Evolutionary conservation across 1,140 invertebrate genomes (phyloP), one percentile per base, ranked within the genome.

Genomic region (Ostrea edulis): DNA sequence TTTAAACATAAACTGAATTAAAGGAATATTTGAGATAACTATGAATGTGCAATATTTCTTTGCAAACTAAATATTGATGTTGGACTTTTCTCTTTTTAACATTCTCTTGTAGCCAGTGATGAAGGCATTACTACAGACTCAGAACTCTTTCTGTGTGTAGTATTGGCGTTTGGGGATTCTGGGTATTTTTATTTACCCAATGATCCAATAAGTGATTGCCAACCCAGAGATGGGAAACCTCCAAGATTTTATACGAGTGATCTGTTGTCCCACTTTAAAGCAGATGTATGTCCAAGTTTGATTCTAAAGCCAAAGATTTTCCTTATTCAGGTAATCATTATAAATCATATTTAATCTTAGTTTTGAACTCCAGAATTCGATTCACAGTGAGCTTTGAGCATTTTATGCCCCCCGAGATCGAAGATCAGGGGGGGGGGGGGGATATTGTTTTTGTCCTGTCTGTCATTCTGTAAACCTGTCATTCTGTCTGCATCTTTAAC

Each of bases 151-250:
- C 25, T 77, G 0, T 35, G 22, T 77, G 68, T 77, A 11, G 68
- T 77, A 14, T 14, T 77, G 14, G 68, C 68, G 9, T 77, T 77
- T 77, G 68, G 68, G 12, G 68, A 77, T 14, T 77, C 9, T 22
- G 68, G 68, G 14, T 77, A 77, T 77, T 77, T 77, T 25, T 77
- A 77, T 77, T 77, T 77, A 44, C 68, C 68, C 68, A 77, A 77
- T 29, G 22, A 77, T 77, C 68, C 68, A 35, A 77, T 0, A 25
- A 25, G 11, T 17, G 4, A 25, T 1, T 29, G 12, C 35, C 0
- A 77, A 44, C 68, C 2, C 7, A 22, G 2, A 35, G 12, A 0
- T 3, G 1, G 2, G 29, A 14, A 9, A 35, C 68, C 68, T 35
- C 25, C 68, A 12, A 77, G 29, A 77, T 77, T 77, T 25, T 77